phyloP scores from a whole-genome alignment of 2,797 vertebrate species.

The Oophaga sylvatica region DNA sequence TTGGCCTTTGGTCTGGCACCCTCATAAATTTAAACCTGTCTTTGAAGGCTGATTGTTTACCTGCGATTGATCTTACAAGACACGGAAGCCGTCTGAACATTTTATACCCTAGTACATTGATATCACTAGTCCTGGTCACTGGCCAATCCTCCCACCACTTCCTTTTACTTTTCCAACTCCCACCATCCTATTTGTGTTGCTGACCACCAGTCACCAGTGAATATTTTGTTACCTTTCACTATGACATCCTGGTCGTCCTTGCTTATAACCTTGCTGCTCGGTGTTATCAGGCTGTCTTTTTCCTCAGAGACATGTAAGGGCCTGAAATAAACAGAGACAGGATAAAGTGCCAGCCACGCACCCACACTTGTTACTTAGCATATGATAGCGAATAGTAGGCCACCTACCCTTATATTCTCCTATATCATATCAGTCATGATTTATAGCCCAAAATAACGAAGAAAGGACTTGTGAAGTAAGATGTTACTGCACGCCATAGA shows the following conservation, averaged over 20 bases:
- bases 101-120: neutral
- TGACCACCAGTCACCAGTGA: neutral
- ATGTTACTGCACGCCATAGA: neutral
- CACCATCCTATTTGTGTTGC: neutral
- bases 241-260: slow-evolving; percentile 86
- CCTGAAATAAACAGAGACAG: slow-evolving; percentile 64
- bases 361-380: slow-evolving; percentile 21
- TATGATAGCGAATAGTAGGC: neutral
- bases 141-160: neutral
- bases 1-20: neutral
- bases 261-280: slow-evolving; percentile 79
- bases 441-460: neutral
- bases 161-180: neutral
- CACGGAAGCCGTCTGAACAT: neutral
- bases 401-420: neutral
- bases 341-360: slow-evolving; percentile 6
- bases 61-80: neutral
- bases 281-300: slow-evolving; percentile 88
- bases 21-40: neutral
- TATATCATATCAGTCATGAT: neutral
- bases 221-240: slow-evolving; percentile 82
- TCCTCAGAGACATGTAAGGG: slow-evolving; percentile 84
- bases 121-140: neutral
- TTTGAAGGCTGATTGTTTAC: neutral
- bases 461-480: neutral